Evolutionary conservation across 1,140 invertebrate genomes (phyloP), one percentile per base, ranked within the genome.

Genomic region (Sitodiplosis mosellana): DNA sequence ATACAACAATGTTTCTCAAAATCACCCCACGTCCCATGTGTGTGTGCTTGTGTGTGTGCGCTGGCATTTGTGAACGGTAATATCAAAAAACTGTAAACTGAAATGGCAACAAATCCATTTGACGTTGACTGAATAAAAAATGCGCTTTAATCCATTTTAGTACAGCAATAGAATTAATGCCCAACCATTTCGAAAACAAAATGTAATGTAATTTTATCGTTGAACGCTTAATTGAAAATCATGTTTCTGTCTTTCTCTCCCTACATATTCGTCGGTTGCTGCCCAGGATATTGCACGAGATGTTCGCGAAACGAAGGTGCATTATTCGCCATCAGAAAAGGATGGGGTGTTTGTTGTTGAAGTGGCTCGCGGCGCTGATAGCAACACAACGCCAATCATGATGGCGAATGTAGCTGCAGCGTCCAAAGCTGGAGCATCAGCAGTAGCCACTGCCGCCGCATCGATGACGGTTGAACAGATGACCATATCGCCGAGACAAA

Each of bases 271-370:
- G 15, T 55, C 36, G 47, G 6, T 71, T 70, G 40, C 63, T n/a
- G n/a, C n/a, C n/a, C n/a, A 79, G 77, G 77, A 79, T 54, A 74
- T 79, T 33, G 71, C 74, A 21, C 71, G 74, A 47, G 74, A 77
- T 42, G 74, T 75, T 20, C 68, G 77, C 4, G 77, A 78, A 55
- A 78, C 76, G 0, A 78, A 75, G 52, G 76, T 79, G 75, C 76
- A 76, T 52, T 77, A 77, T 51, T 75, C 73, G 17, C 71, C 73
- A 17, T 62, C 68, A 36, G 77, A 81, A 52, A 77, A 78, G 60
- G 75, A 80, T 49, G 79, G 79, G n/a, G 80, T 83, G 20, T 83
- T 83, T 50, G 78, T 84, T 2, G 80, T 83, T 2, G 81, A 84
- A 55, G 78, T 82, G 45, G 56, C 62, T 40, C 58, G 62, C 4